Base-by-base conservation (phyloP, 1,140 invertebrate species). In the Lasaia peninsularis region DNA sequence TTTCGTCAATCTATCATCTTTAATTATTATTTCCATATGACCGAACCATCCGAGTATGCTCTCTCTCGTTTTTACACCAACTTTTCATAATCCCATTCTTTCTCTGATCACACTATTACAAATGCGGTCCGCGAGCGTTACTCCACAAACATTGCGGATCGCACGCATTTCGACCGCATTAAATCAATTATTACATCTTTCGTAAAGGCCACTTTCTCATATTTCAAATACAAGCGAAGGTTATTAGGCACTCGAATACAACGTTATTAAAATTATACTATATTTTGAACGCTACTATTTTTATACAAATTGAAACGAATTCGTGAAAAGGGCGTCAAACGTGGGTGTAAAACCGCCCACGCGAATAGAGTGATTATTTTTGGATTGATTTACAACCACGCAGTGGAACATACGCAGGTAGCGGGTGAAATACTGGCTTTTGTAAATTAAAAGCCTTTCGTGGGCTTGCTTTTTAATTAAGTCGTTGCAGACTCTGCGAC, bases 211-310 rank as follows among this genome's bases (percentile, higher is more conserved):
- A 53, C 52, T 53, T 53, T 40, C 44, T 20, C 4, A 48, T 21
- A 20, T 20, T 48, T 18, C 20, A 28, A 28, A 48, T 11, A 10
- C 5, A 48, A 11, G 10, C 44, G 11, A 48, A 48, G 44, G 44
- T 48, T 48, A 48, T n/a, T 48, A 10, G 18, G 11, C 20, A 32
- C 54, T 35, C 60, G 20, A 32, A 49, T 50, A 37, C 55, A 51
- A n/a, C 62, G 69, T 74, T 57, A 67, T 78, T 75, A 77, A 68
- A 73, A 68, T 75, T 71, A 69, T 63, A 67, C 62, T 69, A 70
- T 80, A 74, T 70, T 48, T 48, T 20, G 44, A 48, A 75, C 61
- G 64, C 64, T 59, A 56, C 77, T 85, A 82, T 82, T 82, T 82
- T 78, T 82, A 85, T 69, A 53, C 58, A 35, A 40, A 20, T 48